Evolutionary conservation across 2,888 invertebrate species (phyloP), one percentile per base, ranked within the genome.

Genomic region (Ptychoptera contaminata): DNA sequence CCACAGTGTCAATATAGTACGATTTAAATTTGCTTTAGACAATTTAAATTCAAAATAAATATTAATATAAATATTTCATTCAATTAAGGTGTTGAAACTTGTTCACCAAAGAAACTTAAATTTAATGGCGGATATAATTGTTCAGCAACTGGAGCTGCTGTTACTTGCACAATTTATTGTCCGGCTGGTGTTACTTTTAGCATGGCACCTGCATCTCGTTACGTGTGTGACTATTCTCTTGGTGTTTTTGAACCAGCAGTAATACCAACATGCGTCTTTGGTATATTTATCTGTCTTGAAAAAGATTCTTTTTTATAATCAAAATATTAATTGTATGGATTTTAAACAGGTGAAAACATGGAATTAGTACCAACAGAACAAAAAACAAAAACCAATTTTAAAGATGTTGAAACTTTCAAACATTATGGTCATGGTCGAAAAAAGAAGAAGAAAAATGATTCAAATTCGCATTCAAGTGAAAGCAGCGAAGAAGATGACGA

Each of bases 71-170:
- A 1, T 23, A 39, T 29, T 12, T 32, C 5, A 16, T 2, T 36
- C 46, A 48, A 59, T 59, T 6, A 53, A 82, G 82, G 71, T 41
- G 64, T 69, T 9, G 72, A 70, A 40, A 71, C 63, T 1, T 81
- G 83, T 51, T 71, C 71, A 50, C 62, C 73, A 2, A 69, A 72
- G 16, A 77, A 77, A 49, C 58, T 84, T 5, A 70, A 72, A 0
- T 85, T 86, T 60, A 85, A 85, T 62, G 88, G 86, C 11, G 79
- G 74, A 14, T 82, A 78, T 63, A 74, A 74, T 34, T 88, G 88
- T 57, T 69, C 69, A 1, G 79, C 77, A 2, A 71, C 76, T 52
- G 67, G 62, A 7, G 71, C 76, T 34, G 60, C 66, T 30, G 73
- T 78, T 50, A 70, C 69, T 5, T 90, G 88, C 58, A 62, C 64